Evolutionary conservation across 2,888 invertebrate genomes (phyloP), one percentile per base, ranked within the genome.

Genomic region (Catonia carolina): DNA sequence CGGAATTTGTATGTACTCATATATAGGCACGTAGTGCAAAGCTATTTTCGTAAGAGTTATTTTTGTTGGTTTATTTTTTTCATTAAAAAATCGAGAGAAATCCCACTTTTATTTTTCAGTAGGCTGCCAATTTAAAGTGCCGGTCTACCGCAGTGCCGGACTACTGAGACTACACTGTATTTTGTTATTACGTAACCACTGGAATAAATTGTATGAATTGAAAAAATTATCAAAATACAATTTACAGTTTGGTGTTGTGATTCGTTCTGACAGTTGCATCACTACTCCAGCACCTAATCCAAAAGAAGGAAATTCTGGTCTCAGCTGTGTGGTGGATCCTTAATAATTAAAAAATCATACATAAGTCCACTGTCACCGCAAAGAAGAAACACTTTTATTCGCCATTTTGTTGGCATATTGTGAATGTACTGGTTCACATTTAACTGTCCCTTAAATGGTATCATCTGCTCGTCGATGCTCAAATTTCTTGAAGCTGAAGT

Each of bases 361-460:
- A 41, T 41, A 2, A 48, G 12, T 18, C 41, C 41, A 41, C 41
- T 41, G 18, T 18, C 41, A 20, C 41, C 41, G 22, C 41, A 41
- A 41, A 41, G 41, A 2, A 23, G 27, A 15, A 41, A 41, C 18
- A 41, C 22, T 41, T 41, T 18, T 18, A 41, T 41, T 22, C 41
- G 20, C 41, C 41, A 31, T 31, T 41, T 58, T 18, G 37, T 22
- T 60, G n/a, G 62, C 41, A 64, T 64, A 7, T 37, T 47, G 5
- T 56, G 49, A 15, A 58, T 60, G 41, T 63, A 60, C 55, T 63
- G 62, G 39, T 63, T 61, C 14, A 63, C 31, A 37, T 3, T 35
- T 31, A 56, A 49, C 8, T 55, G 14, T n/a, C 62, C 60, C 53
- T 58, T 62, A 59, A 63, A 63, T 10, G n/a, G n/a, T n/a, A n/a